Evolutionary conservation across 1,140 invertebrate genomes (phyloP).

Genomic region (Monomorium pharaonis): DNA sequence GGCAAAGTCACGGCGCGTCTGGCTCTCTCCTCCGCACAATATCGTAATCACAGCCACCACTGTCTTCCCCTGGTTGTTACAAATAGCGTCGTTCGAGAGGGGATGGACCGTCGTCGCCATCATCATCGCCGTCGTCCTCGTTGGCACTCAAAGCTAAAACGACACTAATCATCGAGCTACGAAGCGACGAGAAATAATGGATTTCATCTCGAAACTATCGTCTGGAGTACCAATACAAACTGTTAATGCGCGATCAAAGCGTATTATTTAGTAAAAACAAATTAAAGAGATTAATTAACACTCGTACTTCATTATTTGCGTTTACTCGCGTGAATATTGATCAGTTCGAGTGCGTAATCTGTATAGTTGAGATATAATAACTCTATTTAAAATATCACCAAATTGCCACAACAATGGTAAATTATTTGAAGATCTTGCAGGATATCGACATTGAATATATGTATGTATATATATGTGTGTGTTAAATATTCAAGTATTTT

Average conservation of each 20-base stretch:
- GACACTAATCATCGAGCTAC: slow-evolving; percentile 72
- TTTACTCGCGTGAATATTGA: not conserved
- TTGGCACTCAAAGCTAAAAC: slow-evolving; percentile 73
- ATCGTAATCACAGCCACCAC: slow-evolving; percentile 82
- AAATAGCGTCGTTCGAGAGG: slow-evolving; percentile 80
- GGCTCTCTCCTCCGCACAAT: slow-evolving; percentile 79
- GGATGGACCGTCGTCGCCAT: slow-evolving; percentile 71
- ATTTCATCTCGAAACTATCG: slow-evolving; percentile 57
- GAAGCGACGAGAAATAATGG: slow-evolving; percentile 44
- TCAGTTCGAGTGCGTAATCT: not conserved
- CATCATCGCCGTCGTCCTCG: slow-evolving; percentile 65
- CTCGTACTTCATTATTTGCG: not conserved
- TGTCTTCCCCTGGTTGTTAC: slow-evolving; percentile 74
- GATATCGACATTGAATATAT: not conserved
- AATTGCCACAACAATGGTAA: not conserved
- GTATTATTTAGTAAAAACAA: slow-evolving; percentile 16
- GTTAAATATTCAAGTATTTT: too few species aligned
- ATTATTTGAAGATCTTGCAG: slow-evolving; percentile 10
- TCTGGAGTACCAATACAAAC: slow-evolving; percentile 42
- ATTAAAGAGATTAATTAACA: not conserved
- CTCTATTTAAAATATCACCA: not conserved
- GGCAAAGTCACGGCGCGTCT: slow-evolving; percentile 74
- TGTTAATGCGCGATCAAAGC: slow-evolving; percentile 41
- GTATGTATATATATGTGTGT: too few species aligned
- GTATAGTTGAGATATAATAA: not conserved